phyloP scores from a whole-genome alignment of 2,113 vertebrate genomes.

The Psittacula cyanocephala region DNA sequence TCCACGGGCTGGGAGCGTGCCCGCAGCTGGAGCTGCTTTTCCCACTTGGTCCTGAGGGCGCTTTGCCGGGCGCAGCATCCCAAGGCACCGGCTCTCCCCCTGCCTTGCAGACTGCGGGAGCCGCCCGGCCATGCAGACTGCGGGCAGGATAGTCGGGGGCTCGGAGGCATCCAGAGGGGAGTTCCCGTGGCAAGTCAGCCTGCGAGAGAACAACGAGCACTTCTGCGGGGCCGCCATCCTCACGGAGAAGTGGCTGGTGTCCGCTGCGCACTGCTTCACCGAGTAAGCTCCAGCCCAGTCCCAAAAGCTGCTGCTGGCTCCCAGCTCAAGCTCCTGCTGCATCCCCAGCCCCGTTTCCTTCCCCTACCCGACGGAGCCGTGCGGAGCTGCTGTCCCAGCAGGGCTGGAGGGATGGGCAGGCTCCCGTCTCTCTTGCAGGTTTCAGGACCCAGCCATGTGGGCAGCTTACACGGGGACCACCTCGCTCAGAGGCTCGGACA shows the following conservation, averaged over 20 bases:
- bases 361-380: too few species aligned
- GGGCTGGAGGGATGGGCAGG: neutral
- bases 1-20: neutral
- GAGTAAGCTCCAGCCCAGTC: constrained; percentile 69
- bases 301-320: neutral
- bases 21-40: neutral
- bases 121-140: constrained; percentile 77
- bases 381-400: neutral
- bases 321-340: neutral
- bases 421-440: constrained; percentile 33
- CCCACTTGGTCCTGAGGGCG: rapidly evolving
- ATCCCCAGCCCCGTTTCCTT: neutral
- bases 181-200: constrained; percentile 95
- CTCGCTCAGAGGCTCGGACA: constrained; percentile 71
- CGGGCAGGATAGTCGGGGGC: constrained; percentile 88
- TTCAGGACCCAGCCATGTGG: constrained; percentile 80
- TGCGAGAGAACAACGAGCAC: constrained; percentile 81
- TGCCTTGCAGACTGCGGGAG: constrained; percentile 83
- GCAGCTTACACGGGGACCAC: constrained; percentile 83
- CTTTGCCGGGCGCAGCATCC: neutral
- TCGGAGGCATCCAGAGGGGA: constrained; percentile 82
- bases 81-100: neutral
- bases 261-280: constrained; percentile 93
- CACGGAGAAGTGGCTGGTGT: constrained; percentile 84
- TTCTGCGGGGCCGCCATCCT: constrained; percentile 89